Conservation (phyloP, 2,113 vertebrate species). For the Bettongia penicillata region DNA sequence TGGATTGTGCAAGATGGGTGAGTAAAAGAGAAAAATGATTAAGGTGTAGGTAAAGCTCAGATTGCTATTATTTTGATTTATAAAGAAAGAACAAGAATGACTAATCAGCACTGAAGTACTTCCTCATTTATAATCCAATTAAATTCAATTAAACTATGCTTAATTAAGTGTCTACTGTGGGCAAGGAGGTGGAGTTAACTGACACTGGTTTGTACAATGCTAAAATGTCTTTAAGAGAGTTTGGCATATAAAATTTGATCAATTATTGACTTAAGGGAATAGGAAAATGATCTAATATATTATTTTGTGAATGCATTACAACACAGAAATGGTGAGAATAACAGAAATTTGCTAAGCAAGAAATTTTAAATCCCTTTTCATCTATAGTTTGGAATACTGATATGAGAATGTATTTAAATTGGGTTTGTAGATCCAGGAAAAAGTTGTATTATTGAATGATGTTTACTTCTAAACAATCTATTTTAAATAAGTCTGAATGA, state of each 20-base stretch:
- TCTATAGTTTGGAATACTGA: background rate
- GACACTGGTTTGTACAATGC: too few species aligned
- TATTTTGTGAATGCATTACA: background rate
- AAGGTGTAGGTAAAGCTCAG: background rate
- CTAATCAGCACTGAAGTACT: background rate
- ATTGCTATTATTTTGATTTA: background rate
- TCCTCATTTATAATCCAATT: background rate
- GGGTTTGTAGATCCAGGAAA: constrained; percentile 5
- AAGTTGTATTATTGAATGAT: background rate
- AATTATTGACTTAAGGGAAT: constrained; percentile 3
- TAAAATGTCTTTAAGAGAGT: too few species aligned
- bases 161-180: too few species aligned
- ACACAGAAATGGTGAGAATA: too few species aligned
- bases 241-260: background rate
- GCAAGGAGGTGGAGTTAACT: too few species aligned
- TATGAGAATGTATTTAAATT: background rate
- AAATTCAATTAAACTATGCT: too few species aligned
- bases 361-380: background rate
- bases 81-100: constrained; percentile 32
- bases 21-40: background rate
- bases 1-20: too few species aligned
- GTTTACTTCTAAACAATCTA: background rate
- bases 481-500: constrained; percentile 21
- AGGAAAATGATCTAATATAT: background rate
- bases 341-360: too few species aligned